These are phyloP conservation scores for Ischnus inquisitorius DNA, from an alignment of 2,888 invertebrate species.

Conservation along the genomic window DNA sequence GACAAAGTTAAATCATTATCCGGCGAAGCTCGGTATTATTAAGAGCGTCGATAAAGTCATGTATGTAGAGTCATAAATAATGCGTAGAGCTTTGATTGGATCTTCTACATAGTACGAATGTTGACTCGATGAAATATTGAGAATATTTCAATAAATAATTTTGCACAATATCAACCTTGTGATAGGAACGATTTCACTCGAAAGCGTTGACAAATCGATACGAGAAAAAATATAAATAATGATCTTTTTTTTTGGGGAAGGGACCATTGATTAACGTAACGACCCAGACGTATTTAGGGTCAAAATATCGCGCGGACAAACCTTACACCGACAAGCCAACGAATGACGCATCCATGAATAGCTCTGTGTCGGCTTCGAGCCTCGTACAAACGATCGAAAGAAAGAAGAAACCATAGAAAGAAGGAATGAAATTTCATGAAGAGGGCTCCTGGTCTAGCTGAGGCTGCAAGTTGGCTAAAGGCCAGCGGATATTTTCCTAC, in stretches of 20 bases:
- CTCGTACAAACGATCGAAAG: conserved; percentile 59
- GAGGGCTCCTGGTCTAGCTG: conserved; percentile 58
- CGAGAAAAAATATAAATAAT: not conserved
- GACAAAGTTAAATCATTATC: not conserved
- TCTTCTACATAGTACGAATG: not conserved
- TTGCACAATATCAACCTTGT: not conserved
- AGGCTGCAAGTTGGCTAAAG: conserved; percentile 76
- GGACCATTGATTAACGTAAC: not conserved
- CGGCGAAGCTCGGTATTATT: not conserved
- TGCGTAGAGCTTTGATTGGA: not conserved
- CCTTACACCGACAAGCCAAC: conserved; percentile 79
- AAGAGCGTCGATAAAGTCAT: not conserved
- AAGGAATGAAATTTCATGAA: conserved; percentile 56
- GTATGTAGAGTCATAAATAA: not conserved
- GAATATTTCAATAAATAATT: not conserved
- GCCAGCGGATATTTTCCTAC: conserved; percentile 81
- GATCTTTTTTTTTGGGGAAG: too few species aligned
- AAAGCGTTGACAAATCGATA: not conserved
- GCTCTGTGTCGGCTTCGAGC: conserved; percentile 42
- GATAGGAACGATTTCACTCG: not conserved
- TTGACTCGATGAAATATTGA: not conserved
- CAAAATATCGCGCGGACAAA: conserved; percentile 71
- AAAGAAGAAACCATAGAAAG: conserved; percentile 31
- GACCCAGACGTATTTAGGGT: not conserved
- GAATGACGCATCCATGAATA: conserved; percentile 79